phyloP scores from a whole-genome alignment of 2,113 vertebrate genomes.

The Calyptomena viridis region DNA sequence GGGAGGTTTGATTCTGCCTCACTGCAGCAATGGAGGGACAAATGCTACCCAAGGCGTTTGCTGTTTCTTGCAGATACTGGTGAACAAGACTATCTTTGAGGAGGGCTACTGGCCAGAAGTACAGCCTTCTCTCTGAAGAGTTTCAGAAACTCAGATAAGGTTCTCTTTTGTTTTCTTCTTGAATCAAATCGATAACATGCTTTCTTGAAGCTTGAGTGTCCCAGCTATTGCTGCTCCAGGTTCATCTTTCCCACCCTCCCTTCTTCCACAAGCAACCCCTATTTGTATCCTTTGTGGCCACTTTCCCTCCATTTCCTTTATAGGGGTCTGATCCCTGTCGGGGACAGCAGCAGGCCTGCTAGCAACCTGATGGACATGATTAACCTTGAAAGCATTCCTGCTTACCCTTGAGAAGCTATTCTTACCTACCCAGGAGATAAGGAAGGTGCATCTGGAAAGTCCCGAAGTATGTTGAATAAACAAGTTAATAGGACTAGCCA shows the following conservation, averaged over 20 bases:
- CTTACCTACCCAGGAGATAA: too few relatives aligned
- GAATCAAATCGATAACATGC: background rate
- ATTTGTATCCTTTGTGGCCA: background rate
- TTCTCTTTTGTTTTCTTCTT: background rate
- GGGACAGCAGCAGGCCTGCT: too few relatives aligned
- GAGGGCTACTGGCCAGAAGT: conserved; percentile 74
- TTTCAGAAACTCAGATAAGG: conserved; percentile 74
- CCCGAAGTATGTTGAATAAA: too few relatives aligned
- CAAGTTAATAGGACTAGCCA: too few relatives aligned
- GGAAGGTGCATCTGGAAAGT: too few relatives aligned
- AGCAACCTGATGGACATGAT: too few relatives aligned
- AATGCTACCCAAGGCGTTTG: background rate
- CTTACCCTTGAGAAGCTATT: too few relatives aligned
- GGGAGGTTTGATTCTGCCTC: background rate
- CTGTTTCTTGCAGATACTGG: conserved; percentile 53
- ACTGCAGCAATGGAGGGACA: background rate
- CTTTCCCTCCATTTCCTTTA: background rate
- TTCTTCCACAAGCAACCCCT: fast-evolving
- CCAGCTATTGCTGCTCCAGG: background rate
- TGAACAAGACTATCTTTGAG: conserved; percentile 70
- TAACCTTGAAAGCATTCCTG: too few relatives aligned
- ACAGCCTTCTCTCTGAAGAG: conserved; percentile 67
- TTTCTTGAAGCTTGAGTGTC: background rate
- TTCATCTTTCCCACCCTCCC: background rate
- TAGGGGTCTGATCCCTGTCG: too few relatives aligned